Evolutionary conservation across 2,113 vertebrate species (phyloP).

Genomic region (Toxostoma redivivum): DNA sequence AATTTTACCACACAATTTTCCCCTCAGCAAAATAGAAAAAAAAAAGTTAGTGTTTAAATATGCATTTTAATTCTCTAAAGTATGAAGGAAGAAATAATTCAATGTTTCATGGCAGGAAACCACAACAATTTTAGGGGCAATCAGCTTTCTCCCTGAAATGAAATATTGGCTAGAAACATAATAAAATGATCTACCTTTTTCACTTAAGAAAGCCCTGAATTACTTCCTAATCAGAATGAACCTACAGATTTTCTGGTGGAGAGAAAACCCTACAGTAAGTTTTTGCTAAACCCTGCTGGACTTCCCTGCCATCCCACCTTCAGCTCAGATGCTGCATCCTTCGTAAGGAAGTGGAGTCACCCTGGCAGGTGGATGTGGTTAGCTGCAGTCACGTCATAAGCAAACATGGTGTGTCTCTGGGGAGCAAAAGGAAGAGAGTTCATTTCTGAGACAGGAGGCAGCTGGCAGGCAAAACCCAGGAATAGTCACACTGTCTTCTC

Average conservation of each 20-base stretch:
- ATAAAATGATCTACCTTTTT: background rate
- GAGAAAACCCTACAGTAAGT: background rate
- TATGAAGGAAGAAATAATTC: conserved; percentile 19
- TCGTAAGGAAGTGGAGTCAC: background rate
- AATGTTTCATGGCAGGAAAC: background rate
- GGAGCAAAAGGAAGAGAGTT: background rate
- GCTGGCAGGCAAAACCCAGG: background rate
- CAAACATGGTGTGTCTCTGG: background rate
- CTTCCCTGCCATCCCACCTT: background rate
- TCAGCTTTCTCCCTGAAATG: background rate
- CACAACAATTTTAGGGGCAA: conserved; percentile 4
- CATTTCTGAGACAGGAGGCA: conserved; percentile 10
- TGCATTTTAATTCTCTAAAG: conserved; percentile 17
- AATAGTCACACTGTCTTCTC: background rate
- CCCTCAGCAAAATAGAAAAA: background rate
- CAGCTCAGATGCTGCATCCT: background rate
- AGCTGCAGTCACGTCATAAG: background rate
- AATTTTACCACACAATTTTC: background rate
- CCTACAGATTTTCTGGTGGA: background rate
- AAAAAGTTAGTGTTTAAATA: background rate
- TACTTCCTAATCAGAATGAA: background rate
- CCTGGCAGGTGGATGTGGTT: background rate
- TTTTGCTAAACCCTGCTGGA: background rate
- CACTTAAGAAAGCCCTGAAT: background rate
- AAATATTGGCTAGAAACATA: background rate